Conservation (phyloP, 1,140 invertebrate genomes). For the Diplogasteroides magnus region DNA sequence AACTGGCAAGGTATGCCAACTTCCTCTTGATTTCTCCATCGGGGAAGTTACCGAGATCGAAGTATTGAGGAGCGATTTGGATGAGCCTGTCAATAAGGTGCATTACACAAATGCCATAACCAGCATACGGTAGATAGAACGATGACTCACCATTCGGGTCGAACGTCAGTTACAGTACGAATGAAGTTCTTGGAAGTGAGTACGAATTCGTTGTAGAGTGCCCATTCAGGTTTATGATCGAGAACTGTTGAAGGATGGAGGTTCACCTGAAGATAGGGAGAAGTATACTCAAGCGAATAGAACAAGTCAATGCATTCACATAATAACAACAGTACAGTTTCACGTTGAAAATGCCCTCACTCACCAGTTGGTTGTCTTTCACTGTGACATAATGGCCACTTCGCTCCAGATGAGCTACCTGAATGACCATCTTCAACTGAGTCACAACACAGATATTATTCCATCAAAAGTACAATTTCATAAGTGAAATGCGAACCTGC, state of each 20-base stretch:
- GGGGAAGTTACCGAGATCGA: constrained; percentile 94
- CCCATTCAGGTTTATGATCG: constrained; percentile 99
- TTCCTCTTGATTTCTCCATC: constrained; percentile 83
- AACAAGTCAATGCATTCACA: too few relatives aligned
- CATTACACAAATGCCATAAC: too few relatives aligned
- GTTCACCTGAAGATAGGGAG: too few relatives aligned
- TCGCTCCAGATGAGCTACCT: constrained; percentile 83
- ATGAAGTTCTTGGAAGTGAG: constrained; percentile 99
- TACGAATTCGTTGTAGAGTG: constrained; percentile 99
- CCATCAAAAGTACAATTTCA: too few relatives aligned
- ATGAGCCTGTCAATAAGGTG: constrained; percentile 71
- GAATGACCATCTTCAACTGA: constrained; percentile 59
- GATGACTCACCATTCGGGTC: constrained; percentile 80
- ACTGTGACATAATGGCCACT: constrained; percentile 95
- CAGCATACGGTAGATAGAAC: too few relatives aligned
- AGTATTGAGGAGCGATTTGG: constrained; percentile 91
- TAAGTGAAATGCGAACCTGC: constrained; percentile 69
- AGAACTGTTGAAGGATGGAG: constrained; percentile 96
- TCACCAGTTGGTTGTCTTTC: constrained; percentile 97
- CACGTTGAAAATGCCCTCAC: constrained; percentile 59
- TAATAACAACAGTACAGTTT: too few relatives aligned
- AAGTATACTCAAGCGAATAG: too few relatives aligned
- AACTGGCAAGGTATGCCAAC: constrained; percentile 57
- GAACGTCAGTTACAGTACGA: constrained; percentile 94
- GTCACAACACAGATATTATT: too few relatives aligned